A percentile compares a stretch with the other conserved stretches of the same genome.
Conservation (phyloP, 1,140 invertebrate species). For the Drosophila gunungcola region DNA sequence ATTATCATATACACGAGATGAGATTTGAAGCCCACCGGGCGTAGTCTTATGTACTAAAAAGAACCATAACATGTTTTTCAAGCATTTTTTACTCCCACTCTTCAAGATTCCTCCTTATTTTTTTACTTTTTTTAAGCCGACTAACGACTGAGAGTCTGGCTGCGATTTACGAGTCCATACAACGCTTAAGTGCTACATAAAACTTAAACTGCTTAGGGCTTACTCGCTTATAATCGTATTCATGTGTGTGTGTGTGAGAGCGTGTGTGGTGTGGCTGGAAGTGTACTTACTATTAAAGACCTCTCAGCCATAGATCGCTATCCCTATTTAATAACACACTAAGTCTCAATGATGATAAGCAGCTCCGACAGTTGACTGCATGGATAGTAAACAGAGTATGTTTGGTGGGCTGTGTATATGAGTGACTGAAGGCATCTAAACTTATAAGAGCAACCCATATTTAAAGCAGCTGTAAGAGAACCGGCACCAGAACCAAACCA, state of each 20-base stretch:
- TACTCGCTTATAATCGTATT: conserved; percentile 55
- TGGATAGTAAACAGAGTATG: conserved; percentile 50
- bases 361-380: conserved; percentile 66
- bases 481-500: conserved; percentile 71
- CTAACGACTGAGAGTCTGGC: conserved; percentile 49
- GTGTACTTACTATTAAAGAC: conserved; percentile 60
- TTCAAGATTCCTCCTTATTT: conserved; percentile 1
- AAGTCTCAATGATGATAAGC: conserved; percentile 79
- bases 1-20: conserved; percentile 38
- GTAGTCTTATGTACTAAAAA: conserved; percentile 40
- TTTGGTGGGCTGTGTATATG: conserved; percentile 15
- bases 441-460: conserved; percentile 59
- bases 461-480: conserved; percentile 52
- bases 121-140: conserved; percentile 44
- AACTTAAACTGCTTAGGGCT: conserved; percentile 77
- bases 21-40: conserved; percentile 43
- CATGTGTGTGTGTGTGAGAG: conserved; percentile 17
- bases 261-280: conserved; percentile 6
- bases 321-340: conserved; percentile 69
- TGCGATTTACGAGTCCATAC: conserved; percentile 76
- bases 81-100: conserved; percentile 5
- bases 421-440: conserved; percentile 29
- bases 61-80: conserved; percentile 38
- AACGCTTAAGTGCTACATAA: conserved; percentile 80
- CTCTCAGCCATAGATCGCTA: conserved; percentile 49